Base-by-base conservation (phyloP, 2,888 invertebrate genomes). In the Lasioglossum morio region DNA sequence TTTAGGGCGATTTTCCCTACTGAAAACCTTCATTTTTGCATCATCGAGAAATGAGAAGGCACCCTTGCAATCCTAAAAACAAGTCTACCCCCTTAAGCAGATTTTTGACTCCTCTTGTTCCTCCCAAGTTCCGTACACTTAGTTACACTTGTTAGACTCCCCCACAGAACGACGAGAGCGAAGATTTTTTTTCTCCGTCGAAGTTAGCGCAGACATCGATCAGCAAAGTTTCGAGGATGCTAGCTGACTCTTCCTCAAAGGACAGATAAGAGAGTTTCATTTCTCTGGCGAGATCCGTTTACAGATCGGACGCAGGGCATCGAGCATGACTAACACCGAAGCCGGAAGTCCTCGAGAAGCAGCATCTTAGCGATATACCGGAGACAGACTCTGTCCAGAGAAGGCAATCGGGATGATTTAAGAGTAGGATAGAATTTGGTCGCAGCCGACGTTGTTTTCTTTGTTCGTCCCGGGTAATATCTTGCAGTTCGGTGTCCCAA, bases 371-470 rank as follows among this genome's bases (percentile, higher is more conserved):
- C 80, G 79, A 77, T 87, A 76, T 73, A 78, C 43, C 43, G 14
- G 69, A 46, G 3, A 43, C 74, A 16, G 40, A 75, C 16, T 66
- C 48, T 16, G 14, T 72, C 57, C 74, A 43, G 63, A 80, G 40
- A 80, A n/a, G 81, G 87, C 84, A 89, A 72, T 46, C 66, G 23
- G 80, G 88, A 93, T 92, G 92, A 93, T 92, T 93, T 91, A 92
- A 92, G 89, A 85, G 86, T 82, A 88, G 73, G 82, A 76, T 82
- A 86, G 80, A 80, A 87, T 88, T 84, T 86, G 88, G 87, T 72
- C 66, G 82, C 86, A 86, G 86, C 57, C 77, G 78, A 10, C 37
- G 53, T 77, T 91, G 91, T 92, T 92, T 91, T 89, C 91, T 89
- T 90, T 89, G 87, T 91, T 69, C 87, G 73, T 57, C 87, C 76